Conservation (phyloP, 2,113 vertebrate species). For the Ictalurus punctatus region DNA sequence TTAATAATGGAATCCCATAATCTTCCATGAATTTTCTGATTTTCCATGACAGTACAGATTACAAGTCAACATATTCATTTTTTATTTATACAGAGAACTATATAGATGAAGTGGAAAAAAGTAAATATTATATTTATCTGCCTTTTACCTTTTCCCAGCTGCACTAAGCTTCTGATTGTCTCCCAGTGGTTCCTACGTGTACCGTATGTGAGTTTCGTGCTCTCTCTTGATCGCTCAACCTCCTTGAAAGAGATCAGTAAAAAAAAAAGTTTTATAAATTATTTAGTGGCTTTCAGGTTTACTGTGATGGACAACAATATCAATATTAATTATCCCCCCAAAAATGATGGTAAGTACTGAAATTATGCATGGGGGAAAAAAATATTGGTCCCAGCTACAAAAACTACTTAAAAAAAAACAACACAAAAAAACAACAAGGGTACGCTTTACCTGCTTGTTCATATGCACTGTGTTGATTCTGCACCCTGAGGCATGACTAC, state of each 20-base stretch:
- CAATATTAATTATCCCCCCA: neutral
- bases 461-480: conserved; percentile 46
- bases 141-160: conserved; percentile 71
- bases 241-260: conserved; percentile 52
- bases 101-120: neutral
- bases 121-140: neutral
- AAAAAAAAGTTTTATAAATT: neutral
- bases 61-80: neutral
- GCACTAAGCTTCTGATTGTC: conserved; percentile 71
- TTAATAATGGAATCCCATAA: neutral
- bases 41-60: neutral
- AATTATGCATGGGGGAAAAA: neutral
- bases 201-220: conserved; percentile 55
- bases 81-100: neutral
- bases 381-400: neutral
- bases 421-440: neutral
- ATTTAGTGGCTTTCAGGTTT: neutral
- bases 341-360: neutral
- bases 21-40: neutral
- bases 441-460: conserved; percentile 67
- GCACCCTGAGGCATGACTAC: conserved; percentile 44
- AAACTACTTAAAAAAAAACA: neutral
- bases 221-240: conserved; percentile 60
- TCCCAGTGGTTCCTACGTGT: conserved; percentile 75
- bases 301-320: neutral